Evolutionary conservation across 2,888 invertebrate genomes (phyloP).

Genomic region (Aelia acuminata): DNA sequence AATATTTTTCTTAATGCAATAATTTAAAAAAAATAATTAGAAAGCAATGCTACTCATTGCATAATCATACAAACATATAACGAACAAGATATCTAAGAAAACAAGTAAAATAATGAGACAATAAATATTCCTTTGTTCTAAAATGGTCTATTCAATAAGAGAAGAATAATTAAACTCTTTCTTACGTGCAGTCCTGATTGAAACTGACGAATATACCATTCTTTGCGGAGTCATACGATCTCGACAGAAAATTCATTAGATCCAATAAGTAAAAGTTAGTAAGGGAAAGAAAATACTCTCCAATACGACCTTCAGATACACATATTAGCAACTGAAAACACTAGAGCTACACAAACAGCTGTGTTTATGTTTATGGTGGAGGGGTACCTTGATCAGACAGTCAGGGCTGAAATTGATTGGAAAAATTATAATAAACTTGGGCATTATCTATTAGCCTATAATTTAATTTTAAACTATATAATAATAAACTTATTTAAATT

Average conservation of each 20-base stretch:
- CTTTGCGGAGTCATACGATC: conserved; percentile 73
- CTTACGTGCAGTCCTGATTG: conserved; percentile 98
- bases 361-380: conserved; percentile 18
- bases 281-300: neutral
- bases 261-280: neutral
- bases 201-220: conserved; percentile 95
- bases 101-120: neutral
- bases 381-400: neutral
- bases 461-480: too few relatives aligned
- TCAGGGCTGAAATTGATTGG: neutral
- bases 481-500: too few relatives aligned
- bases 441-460: too few relatives aligned
- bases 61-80: neutral
- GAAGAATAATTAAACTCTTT: conserved; percentile 67
- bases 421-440: too few relatives aligned
- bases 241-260: conserved; percentile 64
- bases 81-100: neutral
- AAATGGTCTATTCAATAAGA: neutral
- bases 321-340: conserved; percentile 44
- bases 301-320: conserved; percentile 20
- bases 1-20: conserved; percentile 65
- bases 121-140: conserved; percentile 4
- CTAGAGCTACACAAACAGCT: conserved; percentile 8
- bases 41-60: neutral
- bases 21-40: neutral